Percentiles rank a stretch among this genome's conserved stretches.
Conservation (phyloP, 2,888 invertebrate species). For the Monopis laevigella region DNA sequence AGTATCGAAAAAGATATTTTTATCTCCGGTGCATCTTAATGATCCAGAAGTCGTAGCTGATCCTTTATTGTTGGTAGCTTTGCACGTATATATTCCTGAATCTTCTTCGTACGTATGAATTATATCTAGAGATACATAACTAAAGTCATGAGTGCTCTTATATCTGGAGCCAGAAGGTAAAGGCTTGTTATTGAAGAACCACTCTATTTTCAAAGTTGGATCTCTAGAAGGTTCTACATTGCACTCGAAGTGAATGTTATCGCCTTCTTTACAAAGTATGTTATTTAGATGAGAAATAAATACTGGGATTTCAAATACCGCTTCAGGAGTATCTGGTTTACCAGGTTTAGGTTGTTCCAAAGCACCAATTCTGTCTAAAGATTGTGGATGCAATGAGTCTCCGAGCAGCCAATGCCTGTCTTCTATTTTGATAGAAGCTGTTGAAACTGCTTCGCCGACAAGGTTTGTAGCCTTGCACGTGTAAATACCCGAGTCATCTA, state of each 20-base stretch:
- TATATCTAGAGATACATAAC: constrained; percentile 92
- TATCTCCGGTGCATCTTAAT: constrained; percentile 82
- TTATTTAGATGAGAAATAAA: constrained; percentile 93
- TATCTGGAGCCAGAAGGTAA: constrained; percentile 89
- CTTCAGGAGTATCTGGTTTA: constrained; percentile 76
- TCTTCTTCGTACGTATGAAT: constrained; percentile 90
- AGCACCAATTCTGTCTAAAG: constrained; percentile 84
- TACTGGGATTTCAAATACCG: constrained; percentile 84
- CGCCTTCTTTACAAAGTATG: constrained; percentile 87
- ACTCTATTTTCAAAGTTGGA: constrained; percentile 90
- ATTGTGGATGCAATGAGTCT: constrained; percentile 89
- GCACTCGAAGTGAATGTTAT: constrained; percentile 90
- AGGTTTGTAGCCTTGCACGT: constrained; percentile 94
- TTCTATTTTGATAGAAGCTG: constrained; percentile 88
- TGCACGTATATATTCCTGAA: constrained; percentile 91
- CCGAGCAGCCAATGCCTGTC: constrained; percentile 89
- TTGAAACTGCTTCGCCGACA: constrained; percentile 94
- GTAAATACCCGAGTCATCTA: constrained; percentile 94
- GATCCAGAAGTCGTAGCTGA: constrained; percentile 91
- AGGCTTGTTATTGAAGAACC: constrained; percentile 94
- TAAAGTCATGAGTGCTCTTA: constrained; percentile 95
- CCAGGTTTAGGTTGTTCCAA: constrained; percentile 81
- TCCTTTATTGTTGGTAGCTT: constrained; percentile 88
- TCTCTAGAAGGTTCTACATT: constrained; percentile 92
- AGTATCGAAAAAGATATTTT: constrained; percentile 85